These are phyloP conservation scores for Nomada ruficornis DNA, from an alignment of 2,888 invertebrate species.

Conservation along the genomic window DNA sequence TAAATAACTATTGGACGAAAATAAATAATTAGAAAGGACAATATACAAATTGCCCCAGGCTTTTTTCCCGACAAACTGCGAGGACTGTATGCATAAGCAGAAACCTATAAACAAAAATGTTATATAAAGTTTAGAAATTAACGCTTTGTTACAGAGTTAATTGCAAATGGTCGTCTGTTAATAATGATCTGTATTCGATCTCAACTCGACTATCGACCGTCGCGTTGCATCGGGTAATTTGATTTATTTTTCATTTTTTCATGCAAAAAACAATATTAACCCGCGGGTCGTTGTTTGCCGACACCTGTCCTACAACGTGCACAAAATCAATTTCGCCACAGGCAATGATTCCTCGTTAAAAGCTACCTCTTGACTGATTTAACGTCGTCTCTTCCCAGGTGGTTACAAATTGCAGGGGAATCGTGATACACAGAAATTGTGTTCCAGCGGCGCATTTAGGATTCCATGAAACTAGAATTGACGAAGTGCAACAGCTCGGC, in stretches of 20 bases:
- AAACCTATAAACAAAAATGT: too few relatives aligned
- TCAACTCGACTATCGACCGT: too few relatives aligned
- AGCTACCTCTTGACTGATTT: conserved; percentile 2
- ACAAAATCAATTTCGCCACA: neutral
- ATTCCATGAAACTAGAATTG: conserved; percentile 37
- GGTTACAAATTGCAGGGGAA: conserved; percentile 22
- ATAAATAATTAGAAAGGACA: neutral
- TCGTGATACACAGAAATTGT: conserved; percentile 13
- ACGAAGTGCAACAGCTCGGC: conserved; percentile 13
- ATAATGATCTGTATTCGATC: too few relatives aligned
- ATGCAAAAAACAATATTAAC: too few relatives aligned
- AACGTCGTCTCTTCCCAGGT: neutral
- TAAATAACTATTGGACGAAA: neutral
- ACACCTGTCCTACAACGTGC: neutral
- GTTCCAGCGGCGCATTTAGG: conserved; percentile 3
- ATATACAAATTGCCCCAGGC: neutral
- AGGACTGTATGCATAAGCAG: too few relatives aligned
- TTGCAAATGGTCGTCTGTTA: too few relatives aligned
- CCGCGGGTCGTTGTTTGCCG: too few relatives aligned
- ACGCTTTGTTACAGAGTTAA: too few relatives aligned
- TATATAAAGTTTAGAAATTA: too few relatives aligned
- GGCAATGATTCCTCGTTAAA: conserved; percentile 8
- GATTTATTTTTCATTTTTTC: too few relatives aligned
- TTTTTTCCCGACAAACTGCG: too few relatives aligned
- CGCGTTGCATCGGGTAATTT: too few relatives aligned